A percentile compares a stretch with the other conserved stretches of the same genome.
Evolutionary conservation across 2,888 invertebrate species (phyloP).

Genomic region (Sarcophaga rosellei): DNA sequence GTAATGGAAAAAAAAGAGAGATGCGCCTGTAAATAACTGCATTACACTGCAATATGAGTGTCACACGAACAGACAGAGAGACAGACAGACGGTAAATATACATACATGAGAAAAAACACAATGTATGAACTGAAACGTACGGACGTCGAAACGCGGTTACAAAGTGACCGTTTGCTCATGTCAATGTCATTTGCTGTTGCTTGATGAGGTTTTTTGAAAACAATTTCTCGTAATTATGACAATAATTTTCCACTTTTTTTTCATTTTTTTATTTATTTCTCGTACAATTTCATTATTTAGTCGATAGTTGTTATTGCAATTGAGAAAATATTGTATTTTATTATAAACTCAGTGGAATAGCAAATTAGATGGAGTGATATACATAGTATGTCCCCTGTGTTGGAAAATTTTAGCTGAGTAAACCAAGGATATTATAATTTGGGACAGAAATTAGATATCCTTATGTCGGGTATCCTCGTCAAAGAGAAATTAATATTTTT

Average conservation of each 20-base stretch:
- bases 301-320: slow-evolving; percentile 6
- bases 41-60: slow-evolving; percentile 43
- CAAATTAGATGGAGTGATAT: too few relatives aligned
- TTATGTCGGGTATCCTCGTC: too few relatives aligned
- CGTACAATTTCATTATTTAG: slow-evolving; percentile 51
- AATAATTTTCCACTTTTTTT: slow-evolving; percentile 49
- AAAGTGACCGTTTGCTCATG: slow-evolving; percentile 61
- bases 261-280: slow-evolving; percentile 13
- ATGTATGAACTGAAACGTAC: slow-evolving; percentile 15
- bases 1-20: slow-evolving; percentile 48
- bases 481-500: too few relatives aligned
- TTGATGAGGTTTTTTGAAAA: slow-evolving; percentile 36
- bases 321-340: background rate
- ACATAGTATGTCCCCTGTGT: too few relatives aligned
- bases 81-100: background rate
- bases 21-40: slow-evolving; percentile 61
- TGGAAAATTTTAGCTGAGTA: too few relatives aligned
- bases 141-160: slow-evolving; percentile 34
- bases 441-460: too few relatives aligned
- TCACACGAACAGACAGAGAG: slow-evolving; percentile 8
- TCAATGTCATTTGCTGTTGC: slow-evolving; percentile 64
- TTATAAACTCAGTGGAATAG: too few relatives aligned
- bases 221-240: slow-evolving; percentile 67
- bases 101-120: background rate
- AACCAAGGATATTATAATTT: too few relatives aligned